Evolutionary conservation across 2,888 invertebrate species (phyloP), one percentile per base, ranked within the genome.

Genomic region (Dermolepida albohirtum): DNA sequence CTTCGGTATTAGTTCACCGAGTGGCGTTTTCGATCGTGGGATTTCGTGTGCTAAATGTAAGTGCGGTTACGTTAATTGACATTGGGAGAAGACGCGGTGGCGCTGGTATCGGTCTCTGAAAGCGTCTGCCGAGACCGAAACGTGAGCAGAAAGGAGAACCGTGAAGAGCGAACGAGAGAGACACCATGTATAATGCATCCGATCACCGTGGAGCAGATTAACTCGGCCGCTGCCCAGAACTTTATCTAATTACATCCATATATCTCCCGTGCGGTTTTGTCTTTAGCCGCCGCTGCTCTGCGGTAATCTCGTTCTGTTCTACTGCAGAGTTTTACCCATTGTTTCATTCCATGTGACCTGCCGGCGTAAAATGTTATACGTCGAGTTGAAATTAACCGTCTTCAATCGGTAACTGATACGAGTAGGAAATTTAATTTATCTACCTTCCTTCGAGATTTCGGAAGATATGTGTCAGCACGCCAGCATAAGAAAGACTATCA

Each of bases 211-310:
- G 76, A 75, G 77, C 79, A 79, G 80, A 81, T 81, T 81, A 81
- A 79, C 80, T 80, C 78, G 78, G 74, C 81, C 81, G 73, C 81
- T 79, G 76, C 78, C 78, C 78, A 79, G 80, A 81, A 81, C 80
- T 81, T 81, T 78, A 81, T 80, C 80, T 81, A 81, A 81, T 81
- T 81, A 80, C 79, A 77, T 79, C 77, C 79, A 80, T 81, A 80
- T 79, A 81, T 80, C 80, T 80, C 80, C 75, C 77, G 71, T 71
- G 74, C 71, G 75, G 75, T 75, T 74, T 75, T 72, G 74, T 74
- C 73, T 73, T 71, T 51, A 71, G 66, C 74, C 71, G 69, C 69
- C 65, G 66, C 74, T 70, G 70, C 69, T 68, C 70, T 72, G 72
- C 59, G 72, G 72, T 72, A 70, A 62, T 71, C 71, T 69, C 34